Base-by-base conservation (phyloP, 2,888 invertebrate genomes). In the Lingula anatina region DNA sequence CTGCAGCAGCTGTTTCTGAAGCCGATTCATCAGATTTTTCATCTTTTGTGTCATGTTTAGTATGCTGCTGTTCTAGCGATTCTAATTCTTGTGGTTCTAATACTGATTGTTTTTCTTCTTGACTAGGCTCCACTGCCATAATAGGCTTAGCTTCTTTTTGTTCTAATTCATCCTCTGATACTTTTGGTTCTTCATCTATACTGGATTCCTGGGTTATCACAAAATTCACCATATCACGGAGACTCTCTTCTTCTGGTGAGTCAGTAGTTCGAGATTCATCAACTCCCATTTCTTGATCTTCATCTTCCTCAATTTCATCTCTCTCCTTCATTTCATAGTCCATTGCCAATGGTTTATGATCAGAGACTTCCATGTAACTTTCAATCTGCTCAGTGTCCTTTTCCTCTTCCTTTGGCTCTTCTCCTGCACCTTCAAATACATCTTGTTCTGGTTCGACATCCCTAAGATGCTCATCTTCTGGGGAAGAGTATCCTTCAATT, bases 141-240 rank as follows among this genome's bases (percentile, higher is more conserved):
- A 15, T 28, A 31, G 36, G 18, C 18, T 18, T 15, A n/a, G 9
- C 15, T 18, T 35, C n/a, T 5, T 76, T 66, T 64, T 38, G 12
- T 42, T 50, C 46, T 27, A 24, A 27, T 26, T 46, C 39, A 18
- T 47, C 48, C 24, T 24, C 68, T 57, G 75, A 74, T 18, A 73
- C 72, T 55, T 75, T 72, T 20, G 72, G 71, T 63, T 79, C 76
- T 66, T 77, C 73, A 20, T 45, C 46, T 28, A 31, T 31, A 24
- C 36, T 40, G 21, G 23, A 31, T 36, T 51, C 47, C 9, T 48
- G 23, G 25, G 7, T n/a, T 24, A 15, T 18, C 21, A 28, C 4
- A 21, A 26, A 7, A n/a, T n/a, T 43, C 27, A 28, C 18, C 28
- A 27, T 18, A 18, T 15, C 20, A 15, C 35, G 7, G 35, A 31